These are phyloP conservation scores for Sylvietta virens DNA, from an alignment of 2,113 vertebrate genomes.

Conservation along the genomic window DNA sequence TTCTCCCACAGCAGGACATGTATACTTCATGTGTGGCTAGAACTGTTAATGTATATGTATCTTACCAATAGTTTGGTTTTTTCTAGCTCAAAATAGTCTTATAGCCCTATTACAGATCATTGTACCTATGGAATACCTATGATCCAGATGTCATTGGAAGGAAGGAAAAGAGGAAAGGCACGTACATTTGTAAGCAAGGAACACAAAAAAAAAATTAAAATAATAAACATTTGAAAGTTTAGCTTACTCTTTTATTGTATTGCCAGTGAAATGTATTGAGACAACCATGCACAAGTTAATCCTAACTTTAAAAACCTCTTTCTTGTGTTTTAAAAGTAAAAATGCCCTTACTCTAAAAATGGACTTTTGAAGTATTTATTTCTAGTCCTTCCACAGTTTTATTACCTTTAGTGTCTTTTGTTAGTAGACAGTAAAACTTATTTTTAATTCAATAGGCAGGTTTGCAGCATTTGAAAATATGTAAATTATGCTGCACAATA, in stretches of 20 bases:
- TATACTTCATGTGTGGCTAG: background rate
- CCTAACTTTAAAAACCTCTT: background rate
- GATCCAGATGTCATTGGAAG: background rate
- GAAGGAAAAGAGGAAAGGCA: background rate
- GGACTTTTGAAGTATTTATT: background rate
- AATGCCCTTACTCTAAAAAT: background rate
- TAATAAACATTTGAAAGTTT: background rate
- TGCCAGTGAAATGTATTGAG: background rate
- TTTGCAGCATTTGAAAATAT: background rate
- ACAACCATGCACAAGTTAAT: background rate
- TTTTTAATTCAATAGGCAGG: background rate
- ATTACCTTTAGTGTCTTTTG: background rate
- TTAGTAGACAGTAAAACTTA: background rate
- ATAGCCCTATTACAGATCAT: background rate
- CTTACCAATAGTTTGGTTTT: background rate
- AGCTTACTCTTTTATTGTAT: background rate
- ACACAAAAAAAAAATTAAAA: background rate
- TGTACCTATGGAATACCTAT: background rate
- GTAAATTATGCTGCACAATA: background rate
- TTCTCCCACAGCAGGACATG: background rate
- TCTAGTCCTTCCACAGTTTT: background rate
- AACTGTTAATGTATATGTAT: rapidly evolving
- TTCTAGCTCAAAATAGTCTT: background rate
- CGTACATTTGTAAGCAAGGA: background rate
- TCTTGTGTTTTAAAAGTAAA: background rate